Base-by-base conservation (phyloP, 2,888 invertebrate genomes). In the Plagiodera versicolora region DNA sequence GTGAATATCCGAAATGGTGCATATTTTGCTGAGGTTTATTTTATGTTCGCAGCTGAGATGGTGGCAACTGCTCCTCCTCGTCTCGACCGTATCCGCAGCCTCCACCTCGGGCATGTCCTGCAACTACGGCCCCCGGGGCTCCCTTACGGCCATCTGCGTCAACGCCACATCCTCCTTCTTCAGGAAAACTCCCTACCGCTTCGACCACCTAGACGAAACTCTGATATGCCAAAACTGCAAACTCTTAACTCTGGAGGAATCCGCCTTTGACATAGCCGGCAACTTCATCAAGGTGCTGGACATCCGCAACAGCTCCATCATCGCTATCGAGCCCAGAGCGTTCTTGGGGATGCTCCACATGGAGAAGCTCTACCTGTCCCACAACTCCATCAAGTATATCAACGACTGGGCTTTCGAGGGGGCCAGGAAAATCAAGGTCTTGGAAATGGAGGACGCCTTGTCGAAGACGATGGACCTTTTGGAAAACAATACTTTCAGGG, bases 131-230 rank as follows among this genome's bases (percentile, higher is more conserved):
- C 75, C 74, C 44, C 67, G 79, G 55, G 79, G 79, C 39, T 78
- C 79, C 1, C 66, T 79, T 8, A 79, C 77, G 8, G 76, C 78
- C 3, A 74, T 75, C 4, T 79, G 79, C 54, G 67, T 68, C 11
- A 76, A 78, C 55, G 79, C 77, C 4, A 74, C 73, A 0, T 52
- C 77, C 1, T 47, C 28, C 9, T 77, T 67, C 67, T 79, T 79
- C 67, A 74, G 73, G 39, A 49, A 64, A 16, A 76, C 79, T 5
- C 66, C 68, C 19, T 79, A 79, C 64, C 63, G 76, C 60, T 79
- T 79, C 59, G 79, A 79, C 62, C 77, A 77, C 55, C 67, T 79
- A 45, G 79, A 79, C 66, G 79, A 79, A 69, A 79, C 79, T 1
- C 65, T 79, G 1, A 64, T 71, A 24, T 79, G 79, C 59, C 14